A percentile compares a stretch with the other conserved stretches of the same genome.
These are phyloP conservation scores for Chirona hameri DNA, from an alignment of 2,888 invertebrate genomes.

Conservation along the genomic window DNA sequence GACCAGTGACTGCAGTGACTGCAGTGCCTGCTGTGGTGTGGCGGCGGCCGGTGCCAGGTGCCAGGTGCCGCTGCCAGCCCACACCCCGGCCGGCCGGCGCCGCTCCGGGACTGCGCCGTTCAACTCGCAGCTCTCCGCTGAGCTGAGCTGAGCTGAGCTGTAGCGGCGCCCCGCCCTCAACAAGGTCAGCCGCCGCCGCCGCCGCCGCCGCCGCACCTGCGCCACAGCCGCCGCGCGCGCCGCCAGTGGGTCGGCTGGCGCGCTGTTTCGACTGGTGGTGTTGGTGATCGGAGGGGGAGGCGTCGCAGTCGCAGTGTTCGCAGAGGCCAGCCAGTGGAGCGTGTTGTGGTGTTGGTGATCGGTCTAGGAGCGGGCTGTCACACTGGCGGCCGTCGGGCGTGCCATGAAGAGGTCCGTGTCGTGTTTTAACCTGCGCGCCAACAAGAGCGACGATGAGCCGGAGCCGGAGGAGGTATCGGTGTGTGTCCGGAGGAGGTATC, in stretches of 20 bases:
- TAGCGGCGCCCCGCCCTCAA: constrained; percentile 2
- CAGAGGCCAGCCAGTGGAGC: too few species aligned
- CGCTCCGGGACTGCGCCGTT: not conserved
- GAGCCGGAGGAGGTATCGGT: not conserved
- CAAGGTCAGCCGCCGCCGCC: not conserved
- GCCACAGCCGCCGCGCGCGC: not conserved
- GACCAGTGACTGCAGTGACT: too few species aligned
- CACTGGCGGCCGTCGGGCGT: not conserved
- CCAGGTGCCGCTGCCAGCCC: not conserved
- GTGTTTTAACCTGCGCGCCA: not conserved
- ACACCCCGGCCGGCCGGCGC: not conserved
- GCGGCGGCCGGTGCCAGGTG: too few species aligned
- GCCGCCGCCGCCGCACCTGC: not conserved
- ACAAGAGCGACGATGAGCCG: not conserved
- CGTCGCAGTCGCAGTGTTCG: not conserved
- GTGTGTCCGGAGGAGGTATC: too few species aligned
- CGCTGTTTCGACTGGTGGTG: not conserved
- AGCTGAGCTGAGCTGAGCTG: too few species aligned
- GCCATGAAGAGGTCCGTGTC: constrained; percentile 13
- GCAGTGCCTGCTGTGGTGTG: too few species aligned
- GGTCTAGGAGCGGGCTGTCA: not conserved
- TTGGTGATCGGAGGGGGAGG: not conserved
- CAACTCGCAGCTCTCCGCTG: not conserved
- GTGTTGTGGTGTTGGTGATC: not conserved
- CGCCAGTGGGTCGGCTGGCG: not conserved